These are phyloP conservation scores for Pedetes capensis DNA, from an alignment of 2,113 vertebrate genomes.

Conservation along the genomic window DNA sequence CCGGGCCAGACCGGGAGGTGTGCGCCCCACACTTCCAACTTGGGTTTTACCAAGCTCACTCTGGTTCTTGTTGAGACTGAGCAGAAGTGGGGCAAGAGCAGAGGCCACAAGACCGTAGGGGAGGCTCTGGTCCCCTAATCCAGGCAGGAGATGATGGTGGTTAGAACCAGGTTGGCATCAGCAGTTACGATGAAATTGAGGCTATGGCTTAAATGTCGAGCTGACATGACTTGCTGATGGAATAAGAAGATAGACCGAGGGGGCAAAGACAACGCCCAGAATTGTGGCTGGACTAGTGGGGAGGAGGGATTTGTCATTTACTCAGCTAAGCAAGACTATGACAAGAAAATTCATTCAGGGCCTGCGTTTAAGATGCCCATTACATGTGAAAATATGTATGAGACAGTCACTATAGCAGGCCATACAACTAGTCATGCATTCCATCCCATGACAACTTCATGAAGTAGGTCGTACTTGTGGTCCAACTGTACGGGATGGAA, in stretches of 20 bases:
- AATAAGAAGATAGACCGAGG: neutral
- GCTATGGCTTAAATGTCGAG: neutral
- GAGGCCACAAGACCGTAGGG: neutral
- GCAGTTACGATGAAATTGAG: neutral
- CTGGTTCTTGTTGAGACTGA: neutral
- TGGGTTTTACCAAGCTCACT: neutral
- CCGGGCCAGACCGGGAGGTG: too few relatives aligned
- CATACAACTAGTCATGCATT: neutral
- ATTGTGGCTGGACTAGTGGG: neutral
- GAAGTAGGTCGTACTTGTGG: neutral
- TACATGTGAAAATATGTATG: neutral
- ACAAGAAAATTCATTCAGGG: neutral
- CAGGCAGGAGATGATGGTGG: neutral
- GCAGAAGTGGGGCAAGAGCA: neutral
- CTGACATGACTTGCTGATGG: neutral
- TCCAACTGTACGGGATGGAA: neutral
- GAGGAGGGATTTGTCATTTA: neutral
- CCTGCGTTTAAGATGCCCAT: neutral
- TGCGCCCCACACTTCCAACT: too few relatives aligned
- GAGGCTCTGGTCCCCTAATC: neutral
- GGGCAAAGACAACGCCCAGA: neutral
- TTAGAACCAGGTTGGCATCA: neutral
- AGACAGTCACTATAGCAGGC: neutral
- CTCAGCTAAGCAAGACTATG: neutral
- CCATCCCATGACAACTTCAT: neutral